Conservation (phyloP, 2,797 vertebrate species). For the Melanotaenia parkinsoni region DNA sequence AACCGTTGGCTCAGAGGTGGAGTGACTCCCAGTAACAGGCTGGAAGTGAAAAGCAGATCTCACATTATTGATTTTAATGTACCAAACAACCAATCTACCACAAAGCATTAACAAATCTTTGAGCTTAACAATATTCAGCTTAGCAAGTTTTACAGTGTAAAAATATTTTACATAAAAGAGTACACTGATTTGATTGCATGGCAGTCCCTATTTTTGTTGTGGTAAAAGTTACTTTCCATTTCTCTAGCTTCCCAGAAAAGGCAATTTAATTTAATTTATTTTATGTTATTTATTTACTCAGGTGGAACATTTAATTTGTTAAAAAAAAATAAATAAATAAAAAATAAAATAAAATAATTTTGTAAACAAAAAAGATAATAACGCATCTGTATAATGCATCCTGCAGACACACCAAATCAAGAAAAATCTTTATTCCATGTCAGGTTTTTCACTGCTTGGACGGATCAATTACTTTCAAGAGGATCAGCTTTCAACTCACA, state of each 20-base stretch:
- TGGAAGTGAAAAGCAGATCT: constrained; percentile 38
- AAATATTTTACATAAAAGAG: no score
- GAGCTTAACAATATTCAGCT: neutral
- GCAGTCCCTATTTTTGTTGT: neutral
- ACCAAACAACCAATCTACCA: neutral
- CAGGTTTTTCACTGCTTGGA: constrained; percentile 54
- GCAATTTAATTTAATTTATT: no score
- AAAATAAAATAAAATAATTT: no score
- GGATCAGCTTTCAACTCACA: constrained; percentile 75
- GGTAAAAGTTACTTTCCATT: neutral
- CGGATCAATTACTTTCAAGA: constrained; percentile 63
- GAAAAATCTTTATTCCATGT: constrained; percentile 29
- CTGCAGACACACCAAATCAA: constrained; percentile 31
- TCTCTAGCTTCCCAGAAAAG: neutral
- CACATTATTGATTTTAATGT: constrained; percentile 28
- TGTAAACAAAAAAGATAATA: constrained; percentile 1
- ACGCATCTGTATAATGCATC: neutral
- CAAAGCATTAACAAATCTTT: neutral
- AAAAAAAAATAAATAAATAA: no score
- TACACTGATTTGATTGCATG: no score
- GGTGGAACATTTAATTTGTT: no score
- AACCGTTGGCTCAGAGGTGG: constrained; percentile 23
- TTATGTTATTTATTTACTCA: no score
- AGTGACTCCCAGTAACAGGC: constrained; percentile 40
- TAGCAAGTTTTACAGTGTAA: neutral